A percentile compares a stretch with the other conserved stretches of the same genome.
Conservation (phyloP, 2,888 invertebrate genomes). For the Spilosoma lubricipeda region DNA sequence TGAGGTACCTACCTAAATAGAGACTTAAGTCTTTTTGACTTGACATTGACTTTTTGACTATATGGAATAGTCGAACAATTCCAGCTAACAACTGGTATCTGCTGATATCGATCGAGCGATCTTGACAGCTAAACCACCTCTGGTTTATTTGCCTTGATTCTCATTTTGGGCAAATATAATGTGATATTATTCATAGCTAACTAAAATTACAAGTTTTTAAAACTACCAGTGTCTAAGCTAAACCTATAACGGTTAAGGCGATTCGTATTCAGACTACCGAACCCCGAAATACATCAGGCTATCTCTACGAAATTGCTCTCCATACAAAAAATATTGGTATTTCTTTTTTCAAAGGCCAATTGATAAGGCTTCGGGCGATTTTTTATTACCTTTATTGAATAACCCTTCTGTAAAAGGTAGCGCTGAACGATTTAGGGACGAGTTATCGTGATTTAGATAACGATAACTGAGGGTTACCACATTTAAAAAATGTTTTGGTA, state of each 20-base stretch:
- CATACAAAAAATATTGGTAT: not conserved
- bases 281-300: not conserved
- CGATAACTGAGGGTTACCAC: not conserved
- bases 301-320: not conserved
- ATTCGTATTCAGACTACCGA: not conserved
- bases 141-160: too few relatives aligned
- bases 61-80: too few relatives aligned
- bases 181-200: too few relatives aligned
- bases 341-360: conserved; percentile 5
- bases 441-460: conserved; percentile 10
- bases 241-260: not conserved
- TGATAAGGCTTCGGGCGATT: conserved; percentile 9
- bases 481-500: not conserved
- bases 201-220: too few relatives aligned
- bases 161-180: too few relatives aligned
- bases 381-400: conserved; percentile 8
- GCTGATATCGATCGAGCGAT: too few relatives aligned
- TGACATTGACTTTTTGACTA: too few relatives aligned
- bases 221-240: too few relatives aligned
- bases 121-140: too few relatives aligned
- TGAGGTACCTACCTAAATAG: too few relatives aligned
- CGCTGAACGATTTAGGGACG: not conserved
- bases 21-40: too few relatives aligned
- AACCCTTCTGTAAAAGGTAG: not conserved
- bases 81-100: too few relatives aligned